Conservation (phyloP, 2,113 vertebrate genomes). For the Ptychochromis oligacanthus region DNA sequence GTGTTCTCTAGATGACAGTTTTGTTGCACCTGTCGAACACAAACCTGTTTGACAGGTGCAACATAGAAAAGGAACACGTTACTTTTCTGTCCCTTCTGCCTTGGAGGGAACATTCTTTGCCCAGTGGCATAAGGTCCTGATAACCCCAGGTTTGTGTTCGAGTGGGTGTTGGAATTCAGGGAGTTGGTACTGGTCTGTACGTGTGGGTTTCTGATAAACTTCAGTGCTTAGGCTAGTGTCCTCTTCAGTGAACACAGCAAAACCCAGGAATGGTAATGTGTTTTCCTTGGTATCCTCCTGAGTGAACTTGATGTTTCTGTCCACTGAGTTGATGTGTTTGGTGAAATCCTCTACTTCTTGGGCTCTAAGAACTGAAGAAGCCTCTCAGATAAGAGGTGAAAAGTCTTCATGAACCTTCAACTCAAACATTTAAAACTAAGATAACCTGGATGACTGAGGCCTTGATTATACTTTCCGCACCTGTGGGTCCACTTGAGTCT, state of each 20-base stretch:
- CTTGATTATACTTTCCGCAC: background rate
- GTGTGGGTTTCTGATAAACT: background rate
- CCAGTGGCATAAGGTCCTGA: background rate
- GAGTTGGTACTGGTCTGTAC: background rate
- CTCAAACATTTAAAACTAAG: no score
- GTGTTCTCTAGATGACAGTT: background rate
- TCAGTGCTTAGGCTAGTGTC: background rate
- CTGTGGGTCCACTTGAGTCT: background rate
- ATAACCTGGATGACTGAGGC: background rate
- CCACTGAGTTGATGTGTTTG: background rate
- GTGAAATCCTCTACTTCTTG: background rate
- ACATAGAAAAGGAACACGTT: no score
- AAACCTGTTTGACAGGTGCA: no score
- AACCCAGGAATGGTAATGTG: background rate
- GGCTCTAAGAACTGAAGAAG: background rate
- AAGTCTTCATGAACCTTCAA: background rate
- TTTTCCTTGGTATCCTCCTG: background rate
- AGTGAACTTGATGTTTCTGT: background rate
- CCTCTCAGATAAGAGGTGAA: background rate
- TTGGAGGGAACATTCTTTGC: background rate
- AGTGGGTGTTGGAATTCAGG: background rate
- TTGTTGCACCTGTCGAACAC: background rate
- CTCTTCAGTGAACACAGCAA: background rate
- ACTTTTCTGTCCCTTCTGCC: background rate
- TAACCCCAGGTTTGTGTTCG: background rate